Percentiles rank a stretch among this genome's conserved stretches.
phyloP scores from a whole-genome alignment of 2,888 invertebrate species.

The Protula sp. region DNA sequence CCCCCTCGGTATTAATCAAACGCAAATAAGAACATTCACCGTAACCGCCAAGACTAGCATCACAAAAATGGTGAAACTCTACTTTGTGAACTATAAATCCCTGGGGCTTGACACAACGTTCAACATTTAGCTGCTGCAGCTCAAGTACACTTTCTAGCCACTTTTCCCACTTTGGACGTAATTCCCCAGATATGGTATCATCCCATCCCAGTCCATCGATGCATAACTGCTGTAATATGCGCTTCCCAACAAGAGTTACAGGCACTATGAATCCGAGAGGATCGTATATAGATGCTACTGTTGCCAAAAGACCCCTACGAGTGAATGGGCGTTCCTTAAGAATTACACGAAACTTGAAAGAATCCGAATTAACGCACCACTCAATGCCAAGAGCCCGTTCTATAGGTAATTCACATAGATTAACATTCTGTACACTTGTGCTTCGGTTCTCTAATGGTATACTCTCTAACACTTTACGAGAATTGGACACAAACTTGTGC shows the following conservation, averaged over 20 bases:
- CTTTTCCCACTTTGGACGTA: not conserved
- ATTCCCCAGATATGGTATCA: slow-evolving; percentile 13
- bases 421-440: not conserved
- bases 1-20: slow-evolving; percentile 6
- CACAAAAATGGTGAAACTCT: slow-evolving; percentile 26
- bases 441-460: not conserved
- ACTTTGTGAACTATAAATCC: slow-evolving; percentile 10
- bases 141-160: not conserved
- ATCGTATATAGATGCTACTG: slow-evolving; percentile 24
- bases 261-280: slow-evolving; percentile 27
- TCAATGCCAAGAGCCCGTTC: slow-evolving; percentile 13
- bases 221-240: slow-evolving; percentile 23
- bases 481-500: slow-evolving; percentile 10
- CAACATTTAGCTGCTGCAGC: not conserved
- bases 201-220: slow-evolving; percentile 21
- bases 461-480: not conserved
- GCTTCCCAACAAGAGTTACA: slow-evolving; percentile 20
- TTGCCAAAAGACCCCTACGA: slow-evolving; percentile 23
- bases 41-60: slow-evolving; percentile 23
- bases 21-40: slow-evolving; percentile 26
- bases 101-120: slow-evolving; percentile 13
- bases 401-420: not conserved
- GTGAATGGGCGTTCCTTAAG: slow-evolving; percentile 19
- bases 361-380: slow-evolving; percentile 24
- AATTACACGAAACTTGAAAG: slow-evolving; percentile 20